Evolutionary conservation across 2,888 invertebrate genomes (phyloP), one percentile per base, ranked within the genome.

Genomic region (Scaptomyza tumidula): DNA sequence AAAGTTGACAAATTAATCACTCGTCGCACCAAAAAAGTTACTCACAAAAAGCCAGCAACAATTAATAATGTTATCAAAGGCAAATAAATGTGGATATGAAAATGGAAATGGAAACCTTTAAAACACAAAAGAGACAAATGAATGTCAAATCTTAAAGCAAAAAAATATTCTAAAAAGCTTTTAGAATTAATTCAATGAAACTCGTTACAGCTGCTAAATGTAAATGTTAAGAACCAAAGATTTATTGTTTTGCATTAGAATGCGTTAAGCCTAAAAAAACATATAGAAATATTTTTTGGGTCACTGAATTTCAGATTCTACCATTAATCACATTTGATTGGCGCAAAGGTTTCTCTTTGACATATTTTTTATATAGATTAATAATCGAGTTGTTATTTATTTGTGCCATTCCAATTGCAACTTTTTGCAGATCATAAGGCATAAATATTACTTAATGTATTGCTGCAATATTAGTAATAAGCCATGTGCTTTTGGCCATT

Each of bases 201-300:
- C 53, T 60, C 62, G 76, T 82, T 86, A 73, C 62, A 82, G 53
- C 60, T 37, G 61, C 45, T 43, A 60, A 66, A 81, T 78, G 80
- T 71, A 73, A 80, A 80, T 75, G 48, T 37, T 49, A 19, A 49
- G n/a, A 19, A 27, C 33, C 13, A 13, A 10, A 64, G 70, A 80
- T 80, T 80, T 73, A 80, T 80, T 54, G 59, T 6, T 49, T 54
- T 67, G 55, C 66, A 75, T 82, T 82, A 66, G 64, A 79, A 69
- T 61, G 71, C 57, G 48, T 35, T 29, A 64, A 52, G 71, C 49
- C 54, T 48, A 45, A 55, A 54, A 27, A 55, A 54, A 27, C 45
- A 39, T 61, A 59, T 46, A 6, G 29, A 29, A 6, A 29, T 33
- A 0, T 31, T 31, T 31, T 31, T 31, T 6, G 31, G 31, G 31